Evolutionary conservation across 2,888 invertebrate genomes (phyloP).

Genomic region (Thyatira batis): DNA sequence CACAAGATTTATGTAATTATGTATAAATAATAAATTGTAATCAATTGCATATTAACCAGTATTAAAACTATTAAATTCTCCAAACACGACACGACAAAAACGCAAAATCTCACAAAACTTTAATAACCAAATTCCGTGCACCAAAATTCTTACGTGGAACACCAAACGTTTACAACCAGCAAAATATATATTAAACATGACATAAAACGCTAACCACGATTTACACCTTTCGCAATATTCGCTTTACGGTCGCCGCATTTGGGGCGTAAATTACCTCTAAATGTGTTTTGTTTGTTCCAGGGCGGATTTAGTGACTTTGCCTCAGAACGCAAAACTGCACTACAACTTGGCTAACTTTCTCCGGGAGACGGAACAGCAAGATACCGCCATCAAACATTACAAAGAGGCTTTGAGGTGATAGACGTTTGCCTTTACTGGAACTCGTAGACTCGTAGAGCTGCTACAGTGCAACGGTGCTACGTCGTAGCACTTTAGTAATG

Average conservation of each 20-base stretch:
- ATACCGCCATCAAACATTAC: constrained; percentile 90
- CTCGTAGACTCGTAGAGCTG: background rate
- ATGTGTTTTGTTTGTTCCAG: constrained; percentile 83
- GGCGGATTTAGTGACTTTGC: constrained; percentile 90
- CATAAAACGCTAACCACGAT: constrained; percentile 40
- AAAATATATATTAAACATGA: constrained; percentile 27
- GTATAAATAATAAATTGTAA: no score
- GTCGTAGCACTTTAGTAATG: background rate
- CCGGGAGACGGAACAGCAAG: constrained; percentile 87
- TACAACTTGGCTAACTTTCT: constrained; percentile 95
- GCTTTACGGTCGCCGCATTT: constrained; percentile 43
- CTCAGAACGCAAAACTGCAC: constrained; percentile 95
- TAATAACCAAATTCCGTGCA: background rate
- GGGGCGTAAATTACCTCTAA: constrained; percentile 56
- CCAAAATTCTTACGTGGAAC: background rate
- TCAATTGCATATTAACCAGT: no score
- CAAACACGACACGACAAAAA: background rate
- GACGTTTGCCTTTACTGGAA: constrained; percentile 37
- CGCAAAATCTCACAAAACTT: background rate
- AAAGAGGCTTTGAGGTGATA: constrained; percentile 89
- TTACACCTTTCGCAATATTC: constrained; percentile 46
- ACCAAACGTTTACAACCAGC: constrained; percentile 7
- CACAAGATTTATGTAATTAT: no score
- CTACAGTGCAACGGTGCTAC: background rate
- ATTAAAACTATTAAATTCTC: no score